Percentiles rank a stretch among this genome's conserved stretches.
Conservation (phyloP, 2,888 invertebrate genomes). For the Augiades crinisus region DNA sequence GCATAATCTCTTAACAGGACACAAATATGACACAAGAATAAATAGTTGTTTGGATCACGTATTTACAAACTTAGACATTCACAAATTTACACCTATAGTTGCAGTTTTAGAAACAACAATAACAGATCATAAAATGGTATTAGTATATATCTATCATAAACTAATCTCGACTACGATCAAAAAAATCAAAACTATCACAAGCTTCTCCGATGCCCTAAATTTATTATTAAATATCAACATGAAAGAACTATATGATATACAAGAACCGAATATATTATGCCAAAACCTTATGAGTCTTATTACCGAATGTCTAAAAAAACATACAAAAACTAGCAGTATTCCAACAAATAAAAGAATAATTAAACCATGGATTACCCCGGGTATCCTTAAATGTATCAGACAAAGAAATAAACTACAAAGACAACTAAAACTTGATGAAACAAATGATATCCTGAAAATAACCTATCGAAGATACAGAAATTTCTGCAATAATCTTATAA, state of each 20-base stretch:
- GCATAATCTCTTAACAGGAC: not conserved
- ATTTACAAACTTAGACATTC: not conserved
- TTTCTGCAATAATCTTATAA: not conserved
- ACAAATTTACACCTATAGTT: not conserved
- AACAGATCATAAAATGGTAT: not conserved
- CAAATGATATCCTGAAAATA: not conserved
- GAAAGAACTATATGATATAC: not conserved
- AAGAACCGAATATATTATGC: not conserved
- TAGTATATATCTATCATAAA: not conserved
- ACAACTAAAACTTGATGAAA: not conserved
- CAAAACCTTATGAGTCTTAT: not conserved
- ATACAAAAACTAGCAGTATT: not conserved
- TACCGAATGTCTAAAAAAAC: not conserved
- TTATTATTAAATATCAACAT: not conserved
- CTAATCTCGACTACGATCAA: too few species aligned
- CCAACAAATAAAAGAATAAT: not conserved
- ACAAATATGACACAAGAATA: not conserved
- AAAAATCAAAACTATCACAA: not conserved
- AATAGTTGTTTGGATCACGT: not conserved
- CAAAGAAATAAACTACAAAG: not conserved
- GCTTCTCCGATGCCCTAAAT: not conserved
- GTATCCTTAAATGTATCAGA: not conserved
- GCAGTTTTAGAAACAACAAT: not conserved
- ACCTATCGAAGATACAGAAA: not conserved
- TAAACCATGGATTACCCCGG: not conserved